phyloP scores from a whole-genome alignment of 2,797 vertebrate genomes.

The Peromyscus nudipes region DNA sequence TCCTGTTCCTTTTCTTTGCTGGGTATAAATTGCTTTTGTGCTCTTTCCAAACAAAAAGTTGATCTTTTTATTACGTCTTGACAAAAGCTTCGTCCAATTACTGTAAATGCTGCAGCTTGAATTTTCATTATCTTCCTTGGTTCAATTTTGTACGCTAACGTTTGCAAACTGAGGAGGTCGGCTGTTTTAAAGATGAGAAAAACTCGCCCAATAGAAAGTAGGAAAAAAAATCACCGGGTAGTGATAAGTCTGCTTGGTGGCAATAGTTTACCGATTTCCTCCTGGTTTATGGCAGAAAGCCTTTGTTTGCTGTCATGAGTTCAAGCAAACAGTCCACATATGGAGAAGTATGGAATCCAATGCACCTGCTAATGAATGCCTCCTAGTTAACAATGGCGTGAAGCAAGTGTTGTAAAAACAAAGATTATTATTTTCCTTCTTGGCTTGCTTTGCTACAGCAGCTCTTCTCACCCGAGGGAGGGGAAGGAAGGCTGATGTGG shows the following conservation, averaged over 20 bases:
- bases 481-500: not conserved
- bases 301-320: not conserved
- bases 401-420: not conserved
- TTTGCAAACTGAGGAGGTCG: not conserved
- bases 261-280: not conserved
- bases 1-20: not conserved
- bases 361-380: not conserved
- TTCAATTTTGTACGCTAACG: not conserved
- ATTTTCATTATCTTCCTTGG: not conserved
- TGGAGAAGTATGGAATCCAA: not conserved
- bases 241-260: not conserved
- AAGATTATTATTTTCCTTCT: not conserved
- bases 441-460: not conserved
- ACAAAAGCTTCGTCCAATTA: not conserved
- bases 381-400: not conserved
- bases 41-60: conserved; percentile 51
- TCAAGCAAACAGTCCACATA: not conserved
- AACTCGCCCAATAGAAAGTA: not conserved
- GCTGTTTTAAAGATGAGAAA: conserved; percentile 12
- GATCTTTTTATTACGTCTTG: not conserved
- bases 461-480: not conserved
- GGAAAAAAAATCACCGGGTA: not conserved
- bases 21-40: not conserved
- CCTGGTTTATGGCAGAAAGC: not conserved
- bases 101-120: not conserved